These are phyloP conservation scores for Chironomus riparius DNA, from an alignment of 2,888 invertebrate genomes.

Conservation along the genomic window DNA sequence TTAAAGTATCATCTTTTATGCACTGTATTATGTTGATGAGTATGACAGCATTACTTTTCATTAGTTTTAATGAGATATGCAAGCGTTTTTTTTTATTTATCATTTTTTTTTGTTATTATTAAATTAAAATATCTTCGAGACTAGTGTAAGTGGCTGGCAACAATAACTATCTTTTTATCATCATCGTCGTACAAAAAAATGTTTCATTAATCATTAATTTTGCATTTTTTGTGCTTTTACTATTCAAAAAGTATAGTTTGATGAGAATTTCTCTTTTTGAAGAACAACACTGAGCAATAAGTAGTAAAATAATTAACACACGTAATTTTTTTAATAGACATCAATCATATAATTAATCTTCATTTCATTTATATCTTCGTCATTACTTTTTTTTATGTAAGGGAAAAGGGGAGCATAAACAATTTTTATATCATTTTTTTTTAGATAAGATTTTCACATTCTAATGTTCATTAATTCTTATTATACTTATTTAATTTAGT, in stretches of 20 bases:
- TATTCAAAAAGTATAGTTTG: not conserved
- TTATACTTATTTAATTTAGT: not conserved
- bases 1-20: not conserved
- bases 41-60: not conserved
- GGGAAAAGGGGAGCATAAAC: not conserved
- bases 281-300: not conserved
- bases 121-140: not conserved
- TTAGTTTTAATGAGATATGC: not conserved
- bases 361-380: too few species aligned
- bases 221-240: not conserved
- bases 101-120: too few species aligned
- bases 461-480: not conserved
- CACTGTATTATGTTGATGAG: not conserved
- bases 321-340: not conserved
- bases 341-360: not conserved
- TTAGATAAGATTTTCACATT: not conserved
- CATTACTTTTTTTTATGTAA: not conserved
- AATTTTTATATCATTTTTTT: not conserved
- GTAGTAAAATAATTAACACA: conserved; percentile 1
- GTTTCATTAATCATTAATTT: not conserved
- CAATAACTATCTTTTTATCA: not conserved
- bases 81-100: not conserved
- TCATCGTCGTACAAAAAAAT: not conserved
- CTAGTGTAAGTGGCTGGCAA: not conserved
- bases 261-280: not conserved